Evolutionary conservation across 2,797 vertebrate species (phyloP).

Genomic region (Aselliscus stoliczkanus): DNA sequence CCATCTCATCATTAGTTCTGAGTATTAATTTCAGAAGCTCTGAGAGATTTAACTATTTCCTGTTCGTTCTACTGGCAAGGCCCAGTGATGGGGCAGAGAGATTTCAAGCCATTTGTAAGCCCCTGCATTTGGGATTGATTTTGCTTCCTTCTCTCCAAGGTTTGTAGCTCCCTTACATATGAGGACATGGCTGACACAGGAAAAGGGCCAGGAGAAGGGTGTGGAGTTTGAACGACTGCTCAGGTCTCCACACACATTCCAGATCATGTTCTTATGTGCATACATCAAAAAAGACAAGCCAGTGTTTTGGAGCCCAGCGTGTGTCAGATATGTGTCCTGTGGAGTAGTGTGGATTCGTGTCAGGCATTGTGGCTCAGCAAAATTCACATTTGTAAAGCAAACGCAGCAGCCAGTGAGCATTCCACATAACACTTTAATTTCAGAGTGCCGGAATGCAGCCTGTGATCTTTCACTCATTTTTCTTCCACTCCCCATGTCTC

Average conservation of each 20-base stretch:
- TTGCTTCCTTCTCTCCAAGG: background rate
- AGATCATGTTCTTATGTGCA: background rate
- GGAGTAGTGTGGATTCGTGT: background rate
- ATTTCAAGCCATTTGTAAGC: background rate
- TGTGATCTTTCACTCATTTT: background rate
- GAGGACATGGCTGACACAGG: background rate
- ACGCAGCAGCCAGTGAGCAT: background rate
- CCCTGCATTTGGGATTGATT: slow-evolving; percentile 15
- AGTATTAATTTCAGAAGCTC: background rate
- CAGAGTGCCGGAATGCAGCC: background rate
- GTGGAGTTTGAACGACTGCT: background rate
- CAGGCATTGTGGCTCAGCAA: background rate
- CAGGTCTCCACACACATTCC: background rate
- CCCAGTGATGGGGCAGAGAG: background rate
- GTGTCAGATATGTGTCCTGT: background rate
- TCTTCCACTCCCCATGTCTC: background rate
- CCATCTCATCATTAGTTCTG: background rate
- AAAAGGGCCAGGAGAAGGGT: background rate
- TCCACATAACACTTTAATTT: background rate
- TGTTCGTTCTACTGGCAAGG: background rate
- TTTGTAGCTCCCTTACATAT: background rate
- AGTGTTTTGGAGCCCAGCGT: fast-evolving
- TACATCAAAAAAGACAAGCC: background rate
- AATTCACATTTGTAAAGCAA: background rate
- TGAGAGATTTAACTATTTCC: background rate